phyloP scores from a whole-genome alignment of 2,797 vertebrate species.

The Tadarida brasiliensis region DNA sequence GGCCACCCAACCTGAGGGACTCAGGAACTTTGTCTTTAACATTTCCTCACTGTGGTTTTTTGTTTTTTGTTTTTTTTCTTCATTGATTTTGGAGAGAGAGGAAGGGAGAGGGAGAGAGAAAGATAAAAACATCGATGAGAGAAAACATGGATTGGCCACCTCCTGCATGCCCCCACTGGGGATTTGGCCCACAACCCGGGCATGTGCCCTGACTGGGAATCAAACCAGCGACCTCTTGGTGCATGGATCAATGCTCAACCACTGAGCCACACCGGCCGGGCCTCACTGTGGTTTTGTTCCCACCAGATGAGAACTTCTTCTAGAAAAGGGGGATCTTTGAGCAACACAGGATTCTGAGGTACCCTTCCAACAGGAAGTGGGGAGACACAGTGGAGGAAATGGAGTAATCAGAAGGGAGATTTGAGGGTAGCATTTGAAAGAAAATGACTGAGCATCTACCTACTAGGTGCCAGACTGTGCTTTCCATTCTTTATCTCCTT shows the following conservation, averaged over 20 bases:
- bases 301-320: not conserved
- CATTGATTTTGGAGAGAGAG: too few species aligned
- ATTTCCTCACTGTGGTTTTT: not conserved
- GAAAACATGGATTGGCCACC: too few species aligned
- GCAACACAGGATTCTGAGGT: not conserved
- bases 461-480: not conserved
- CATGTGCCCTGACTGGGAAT: too few species aligned
- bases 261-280: too few species aligned
- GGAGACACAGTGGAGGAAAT: not conserved
- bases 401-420: not conserved
- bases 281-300: not conserved
- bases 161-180: too few species aligned
- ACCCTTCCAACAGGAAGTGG: not conserved
- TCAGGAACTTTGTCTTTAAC: not conserved
- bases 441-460: not conserved
- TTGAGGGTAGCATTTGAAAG: not conserved
- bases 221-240: too few species aligned
- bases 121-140: too few species aligned
- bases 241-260: too few species aligned
- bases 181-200: too few species aligned
- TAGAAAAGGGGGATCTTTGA: not conserved
- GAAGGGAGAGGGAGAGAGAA: too few species aligned
- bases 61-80: too few species aligned
- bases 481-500: conserved; percentile 4
- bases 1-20: not conserved